phyloP scores from a whole-genome alignment of 92 coral and sea anemone genomes.

The Porites evermanni region DNA sequence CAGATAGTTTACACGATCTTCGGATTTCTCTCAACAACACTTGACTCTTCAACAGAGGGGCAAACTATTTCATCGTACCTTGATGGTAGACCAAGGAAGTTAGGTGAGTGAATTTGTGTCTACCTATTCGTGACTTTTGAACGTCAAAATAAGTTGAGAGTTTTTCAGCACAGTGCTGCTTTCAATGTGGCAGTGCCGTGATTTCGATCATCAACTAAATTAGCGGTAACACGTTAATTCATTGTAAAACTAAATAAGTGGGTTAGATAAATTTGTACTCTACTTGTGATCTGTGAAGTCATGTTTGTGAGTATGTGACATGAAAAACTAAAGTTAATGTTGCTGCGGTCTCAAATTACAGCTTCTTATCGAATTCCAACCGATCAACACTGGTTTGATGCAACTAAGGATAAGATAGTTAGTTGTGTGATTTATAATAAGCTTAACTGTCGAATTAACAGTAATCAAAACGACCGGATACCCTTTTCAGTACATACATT shows the following conservation, averaged over 20 bases:
- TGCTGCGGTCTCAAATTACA: constrained; percentile 18
- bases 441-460: too few species aligned
- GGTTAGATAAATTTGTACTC: not conserved
- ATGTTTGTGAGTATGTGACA: not conserved
- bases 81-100: not conserved
- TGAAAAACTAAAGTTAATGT: not conserved
- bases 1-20: constrained; percentile 30
- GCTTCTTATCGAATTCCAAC: constrained; percentile 12
- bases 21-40: constrained; percentile 12
- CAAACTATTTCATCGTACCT: not conserved
- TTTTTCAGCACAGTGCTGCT: not conserved
- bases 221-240: constrained; percentile 32
- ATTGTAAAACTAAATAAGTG: constrained; percentile 12
- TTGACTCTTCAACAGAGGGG: constrained; percentile 32
- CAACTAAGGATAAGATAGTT: not conserved
- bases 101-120: constrained; percentile 1
- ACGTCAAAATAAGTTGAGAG: not conserved
- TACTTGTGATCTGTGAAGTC: too few species aligned
- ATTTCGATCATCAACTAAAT: constrained; percentile 4
- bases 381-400: not conserved
- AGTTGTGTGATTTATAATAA: not conserved
- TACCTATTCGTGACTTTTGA: not conserved
- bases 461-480: not conserved
- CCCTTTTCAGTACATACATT: not conserved
- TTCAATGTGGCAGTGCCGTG: not conserved